A percentile compares a stretch with the other conserved stretches of the same genome.
Conservation (phyloP, 2,888 invertebrate species). For the Papilio protenor region DNA sequence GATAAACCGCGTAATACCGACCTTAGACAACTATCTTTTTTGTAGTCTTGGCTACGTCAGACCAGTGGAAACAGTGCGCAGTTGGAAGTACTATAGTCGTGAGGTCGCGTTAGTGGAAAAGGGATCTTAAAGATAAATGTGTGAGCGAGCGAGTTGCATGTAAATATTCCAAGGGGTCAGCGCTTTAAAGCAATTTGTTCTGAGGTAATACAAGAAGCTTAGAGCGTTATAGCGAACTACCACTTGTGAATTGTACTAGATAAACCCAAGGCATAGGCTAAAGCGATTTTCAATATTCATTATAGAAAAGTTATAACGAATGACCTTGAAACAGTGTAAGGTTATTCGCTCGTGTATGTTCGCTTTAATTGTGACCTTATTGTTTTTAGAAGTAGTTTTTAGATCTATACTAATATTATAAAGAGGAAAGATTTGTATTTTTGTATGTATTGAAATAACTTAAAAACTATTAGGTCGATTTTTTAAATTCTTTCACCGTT, state of each 20-base stretch:
- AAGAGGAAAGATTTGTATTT: too few species aligned
- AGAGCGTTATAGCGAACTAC: slow-evolving; percentile 37
- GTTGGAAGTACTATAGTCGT: background rate
- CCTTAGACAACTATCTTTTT: background rate
- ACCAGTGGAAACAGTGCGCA: background rate
- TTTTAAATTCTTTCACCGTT: too few species aligned
- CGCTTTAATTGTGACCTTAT: too few species aligned
- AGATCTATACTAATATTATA: too few species aligned
- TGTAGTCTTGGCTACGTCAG: background rate
- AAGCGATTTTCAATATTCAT: slow-evolving; percentile 6
- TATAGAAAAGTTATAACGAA: background rate
- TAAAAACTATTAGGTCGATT: too few species aligned
- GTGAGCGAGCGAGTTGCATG: slow-evolving; percentile 39
- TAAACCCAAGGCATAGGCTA: slow-evolving; percentile 7
- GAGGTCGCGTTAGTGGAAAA: background rate
- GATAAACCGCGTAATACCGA: background rate
- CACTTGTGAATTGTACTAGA: slow-evolving; percentile 37
- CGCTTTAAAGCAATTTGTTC: slow-evolving; percentile 44
- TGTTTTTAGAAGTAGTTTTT: too few species aligned
- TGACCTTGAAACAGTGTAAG: background rate
- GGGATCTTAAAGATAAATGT: slow-evolving; percentile 35
- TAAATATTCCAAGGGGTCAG: slow-evolving; percentile 44
- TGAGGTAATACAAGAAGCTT: slow-evolving; percentile 40
- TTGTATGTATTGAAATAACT: too few species aligned
- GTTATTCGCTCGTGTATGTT: too few species aligned